Percentiles rank a stretch among this genome's conserved stretches.
Evolutionary conservation across 2,797 vertebrate genomes (phyloP).

Genomic region (Sylvilagus floridanus): DNA sequence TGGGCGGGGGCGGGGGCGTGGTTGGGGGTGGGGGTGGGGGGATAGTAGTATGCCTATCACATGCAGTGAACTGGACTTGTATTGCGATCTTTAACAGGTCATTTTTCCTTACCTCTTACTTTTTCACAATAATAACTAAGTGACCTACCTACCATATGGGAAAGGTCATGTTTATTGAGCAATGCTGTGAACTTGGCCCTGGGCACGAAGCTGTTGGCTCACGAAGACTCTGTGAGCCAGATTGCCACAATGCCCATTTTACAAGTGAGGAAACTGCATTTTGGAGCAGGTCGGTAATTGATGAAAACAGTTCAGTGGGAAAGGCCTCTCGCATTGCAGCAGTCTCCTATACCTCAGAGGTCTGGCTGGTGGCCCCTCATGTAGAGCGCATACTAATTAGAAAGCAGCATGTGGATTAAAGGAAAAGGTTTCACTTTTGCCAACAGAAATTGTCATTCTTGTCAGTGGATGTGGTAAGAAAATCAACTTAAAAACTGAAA

Average conservation of each 20-base stretch:
- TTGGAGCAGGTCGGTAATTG: conserved; percentile 17
- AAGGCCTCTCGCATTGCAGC: conserved; percentile 8
- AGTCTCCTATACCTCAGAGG: not conserved
- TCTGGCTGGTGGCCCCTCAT: conserved; percentile 10
- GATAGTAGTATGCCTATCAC: not conserved
- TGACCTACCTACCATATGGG: not conserved
- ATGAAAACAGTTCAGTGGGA: conserved; percentile 43
- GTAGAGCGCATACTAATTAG: conserved; percentile 21
- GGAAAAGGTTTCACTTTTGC: not conserved
- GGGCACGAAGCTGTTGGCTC: not conserved
- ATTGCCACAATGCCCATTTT: conserved; percentile 7
- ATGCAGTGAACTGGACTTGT: conserved; percentile 40
- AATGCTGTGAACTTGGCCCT: not conserved
- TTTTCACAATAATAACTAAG: conserved; percentile 12
- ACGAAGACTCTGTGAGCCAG: not conserved
- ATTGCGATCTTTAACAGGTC: conserved; percentile 52
- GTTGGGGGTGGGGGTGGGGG: too few relatives aligned
- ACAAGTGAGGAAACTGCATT: conserved; percentile 31
- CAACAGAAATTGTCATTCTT: conserved; percentile 24
- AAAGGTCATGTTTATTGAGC: conserved; percentile 23
- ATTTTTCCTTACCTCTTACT: conserved; percentile 47
- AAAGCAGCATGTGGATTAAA: conserved; percentile 22
- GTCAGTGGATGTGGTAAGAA: conserved; percentile 8
- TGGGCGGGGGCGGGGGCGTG: not conserved
- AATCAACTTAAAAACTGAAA: conserved; percentile 36